Conservation (phyloP, 2,888 invertebrate species). For the Agrotis exclamationis region DNA sequence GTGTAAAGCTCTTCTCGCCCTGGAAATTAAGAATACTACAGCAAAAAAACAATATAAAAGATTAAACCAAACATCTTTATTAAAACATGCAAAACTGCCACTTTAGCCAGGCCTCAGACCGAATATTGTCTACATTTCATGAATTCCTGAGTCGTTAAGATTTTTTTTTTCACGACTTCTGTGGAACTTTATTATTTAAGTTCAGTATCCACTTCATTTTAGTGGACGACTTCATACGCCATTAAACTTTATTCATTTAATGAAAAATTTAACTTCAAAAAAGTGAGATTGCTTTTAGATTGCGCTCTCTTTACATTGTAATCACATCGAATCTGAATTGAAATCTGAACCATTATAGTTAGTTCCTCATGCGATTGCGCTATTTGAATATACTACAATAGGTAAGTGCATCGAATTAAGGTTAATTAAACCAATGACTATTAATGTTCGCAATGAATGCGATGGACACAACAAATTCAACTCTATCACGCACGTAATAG, state of each 20-base stretch:
- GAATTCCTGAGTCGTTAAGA: constrained; percentile 48
- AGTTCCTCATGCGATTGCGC: constrained; percentile 69
- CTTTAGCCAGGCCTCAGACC: constrained; percentile 34
- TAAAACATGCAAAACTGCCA: constrained; percentile 60
- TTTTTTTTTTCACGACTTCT: constrained; percentile 41
- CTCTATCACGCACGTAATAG: constrained; percentile 68
- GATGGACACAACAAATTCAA: constrained; percentile 67
- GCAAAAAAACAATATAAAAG: constrained; percentile 20
- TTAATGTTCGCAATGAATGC: constrained; percentile 73
- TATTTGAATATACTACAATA: constrained; percentile 74
- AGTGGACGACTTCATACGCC: constrained; percentile 30
- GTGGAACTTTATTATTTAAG: constrained; percentile 45
- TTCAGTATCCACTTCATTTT: constrained; percentile 45
- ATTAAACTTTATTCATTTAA: constrained; percentile 43
- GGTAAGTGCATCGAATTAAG: constrained; percentile 84
- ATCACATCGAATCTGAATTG: constrained; percentile 53
- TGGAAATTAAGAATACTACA: constrained; percentile 37
- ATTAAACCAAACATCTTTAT: constrained; percentile 48
- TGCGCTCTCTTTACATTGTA: constrained; percentile 12
- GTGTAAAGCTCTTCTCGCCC: constrained; percentile 18
- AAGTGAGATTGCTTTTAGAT: constrained; percentile 20
- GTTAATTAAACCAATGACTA: constrained; percentile 85
- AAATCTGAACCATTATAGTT: constrained; percentile 67
- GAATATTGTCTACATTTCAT: constrained; percentile 59
- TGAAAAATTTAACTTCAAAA: constrained; percentile 4